Percentiles rank a stretch among this genome's conserved stretches.
phyloP scores from a whole-genome alignment of 1,140 invertebrate genomes.

The Ridgeia piscesae region DNA sequence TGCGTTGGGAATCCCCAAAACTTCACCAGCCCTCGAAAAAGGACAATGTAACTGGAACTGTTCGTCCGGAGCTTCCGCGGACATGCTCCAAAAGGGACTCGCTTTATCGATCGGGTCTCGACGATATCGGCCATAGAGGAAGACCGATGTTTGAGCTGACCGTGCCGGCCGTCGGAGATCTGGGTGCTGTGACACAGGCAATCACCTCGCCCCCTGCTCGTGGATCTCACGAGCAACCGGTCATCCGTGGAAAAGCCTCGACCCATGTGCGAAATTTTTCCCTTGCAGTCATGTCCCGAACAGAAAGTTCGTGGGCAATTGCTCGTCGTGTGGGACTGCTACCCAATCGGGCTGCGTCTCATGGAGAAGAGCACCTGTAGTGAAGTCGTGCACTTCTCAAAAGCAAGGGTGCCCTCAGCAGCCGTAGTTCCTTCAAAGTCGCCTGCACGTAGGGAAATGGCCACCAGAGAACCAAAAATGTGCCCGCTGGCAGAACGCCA shows the following conservation, averaged over 20 bases:
- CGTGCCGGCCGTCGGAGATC: slow-evolving; percentile 42
- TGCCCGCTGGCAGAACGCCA: slow-evolving; percentile 61
- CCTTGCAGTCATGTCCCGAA: slow-evolving; percentile 97
- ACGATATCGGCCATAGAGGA: slow-evolving; percentile 36
- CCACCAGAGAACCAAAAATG: slow-evolving; percentile 61
- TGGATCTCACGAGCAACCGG: slow-evolving; percentile 89
- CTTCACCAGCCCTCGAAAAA: slow-evolving; percentile 35
- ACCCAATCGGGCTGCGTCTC: slow-evolving; percentile 63
- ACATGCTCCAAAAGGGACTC: slow-evolving; percentile 36
- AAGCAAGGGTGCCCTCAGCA: slow-evolving; percentile 56
- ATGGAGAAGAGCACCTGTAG: slow-evolving; percentile 61
- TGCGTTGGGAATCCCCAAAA: slow-evolving; percentile 50
- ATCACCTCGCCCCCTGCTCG: slow-evolving; percentile 64
- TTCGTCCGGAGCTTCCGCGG: slow-evolving; percentile 24
- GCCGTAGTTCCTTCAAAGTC: slow-evolving; percentile 54
- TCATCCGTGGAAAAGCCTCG: slow-evolving; percentile 79
- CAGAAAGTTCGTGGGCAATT: slow-evolving; percentile 95
- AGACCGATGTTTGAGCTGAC: slow-evolving; percentile 37
- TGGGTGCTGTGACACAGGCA: slow-evolving; percentile 38
- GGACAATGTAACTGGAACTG: slow-evolving; percentile 31
- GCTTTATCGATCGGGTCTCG: slow-evolving; percentile 34
- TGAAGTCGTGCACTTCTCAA: slow-evolving; percentile 55
- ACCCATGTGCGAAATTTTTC: slow-evolving; percentile 98
- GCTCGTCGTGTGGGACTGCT: slow-evolving; percentile 77
- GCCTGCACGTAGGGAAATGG: slow-evolving; percentile 58